A percentile compares a stretch with the other conserved stretches of the same genome.
phyloP scores from a whole-genome alignment of 2,888 invertebrate genomes.

The Ashinkailepas kermadecensis region DNA sequence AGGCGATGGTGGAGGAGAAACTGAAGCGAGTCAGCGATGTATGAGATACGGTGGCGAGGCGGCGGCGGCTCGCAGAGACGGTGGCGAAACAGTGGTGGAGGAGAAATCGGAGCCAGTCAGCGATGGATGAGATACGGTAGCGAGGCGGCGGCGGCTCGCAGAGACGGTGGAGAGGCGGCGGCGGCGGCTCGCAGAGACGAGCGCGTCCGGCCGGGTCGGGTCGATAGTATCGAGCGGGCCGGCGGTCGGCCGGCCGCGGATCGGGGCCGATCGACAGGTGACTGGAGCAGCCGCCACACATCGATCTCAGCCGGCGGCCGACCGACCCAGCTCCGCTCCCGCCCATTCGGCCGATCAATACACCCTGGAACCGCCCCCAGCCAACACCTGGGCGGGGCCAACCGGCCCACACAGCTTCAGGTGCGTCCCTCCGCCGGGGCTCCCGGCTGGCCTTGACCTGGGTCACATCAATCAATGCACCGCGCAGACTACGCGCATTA shows the following conservation, averaged over 20 bases:
- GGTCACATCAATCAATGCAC: background rate
- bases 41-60: too few relatives aligned
- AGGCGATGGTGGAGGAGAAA: too few relatives aligned
- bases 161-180: too few relatives aligned
- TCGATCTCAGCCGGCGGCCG: background rate
- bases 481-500: background rate
- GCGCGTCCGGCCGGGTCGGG: background rate
- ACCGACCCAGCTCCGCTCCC: background rate
- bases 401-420: too few relatives aligned
- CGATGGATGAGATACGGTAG: too few relatives aligned
- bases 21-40: too few relatives aligned
- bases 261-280: background rate
- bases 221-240: background rate
- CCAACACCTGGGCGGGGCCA: background rate
- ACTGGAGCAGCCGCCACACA: background rate
- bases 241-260: background rate
- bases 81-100: too few relatives aligned
- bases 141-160: too few relatives aligned
- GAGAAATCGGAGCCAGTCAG: too few relatives aligned
- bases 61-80: too few relatives aligned
- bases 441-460: background rate
- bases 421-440: background rate
- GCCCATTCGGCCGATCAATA: background rate
- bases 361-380: background rate
- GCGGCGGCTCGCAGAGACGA: background rate